Base-by-base conservation (phyloP, 2,888 invertebrate genomes). In the Drosophila vallismaia region DNA sequence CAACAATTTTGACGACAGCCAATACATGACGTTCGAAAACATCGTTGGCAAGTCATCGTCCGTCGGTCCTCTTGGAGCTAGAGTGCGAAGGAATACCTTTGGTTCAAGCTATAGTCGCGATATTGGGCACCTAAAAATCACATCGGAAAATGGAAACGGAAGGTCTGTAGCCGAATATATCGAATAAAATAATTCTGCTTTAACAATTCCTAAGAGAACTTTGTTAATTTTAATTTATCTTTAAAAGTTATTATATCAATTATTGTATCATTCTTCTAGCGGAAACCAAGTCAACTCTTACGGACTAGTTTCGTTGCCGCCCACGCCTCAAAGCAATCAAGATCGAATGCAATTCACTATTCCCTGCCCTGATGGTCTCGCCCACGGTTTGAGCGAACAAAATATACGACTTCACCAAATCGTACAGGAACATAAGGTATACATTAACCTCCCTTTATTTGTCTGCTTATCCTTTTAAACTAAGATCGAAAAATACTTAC, bases 321-420 rank as follows among this genome's bases (percentile, higher is more conserved):
- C 94, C 50, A 94, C 94, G 46, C 94, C 94, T 4, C 92, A 92
- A 78, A 86, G 92, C 78, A 75, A 92, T 89, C 85, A 89, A 73
- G 92, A 91, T 70, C 86, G 90, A 60, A 77, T 89, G 67, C 87
- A 89, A 76, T 88, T 91, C 49, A 82, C 89, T 45, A 89, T 92
- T 60, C 89, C 91, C 69, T 92, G 91, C 75, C 91, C 91, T 26
- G 92, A 92, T 86, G 92, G 92, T 53, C 77, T 92, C 68, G 90
- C 91, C 31, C 92, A 92, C 79, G 91, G 92, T 54, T 76, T 92
- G 62, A 92, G 91, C 76, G 92, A 92, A 85, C 90, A 92, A 86
- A 92, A 92, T 73, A 89, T 92, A 88, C 92, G 97, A 74, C 93
- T 98, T 86, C 95, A 95, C 89, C 96, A 97, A 92, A 95, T 98